Evolutionary conservation across 2,113 vertebrate genomes (phyloP), one percentile per base, ranked within the genome.

Genomic region (Poeciliopsis prolifica): DNA sequence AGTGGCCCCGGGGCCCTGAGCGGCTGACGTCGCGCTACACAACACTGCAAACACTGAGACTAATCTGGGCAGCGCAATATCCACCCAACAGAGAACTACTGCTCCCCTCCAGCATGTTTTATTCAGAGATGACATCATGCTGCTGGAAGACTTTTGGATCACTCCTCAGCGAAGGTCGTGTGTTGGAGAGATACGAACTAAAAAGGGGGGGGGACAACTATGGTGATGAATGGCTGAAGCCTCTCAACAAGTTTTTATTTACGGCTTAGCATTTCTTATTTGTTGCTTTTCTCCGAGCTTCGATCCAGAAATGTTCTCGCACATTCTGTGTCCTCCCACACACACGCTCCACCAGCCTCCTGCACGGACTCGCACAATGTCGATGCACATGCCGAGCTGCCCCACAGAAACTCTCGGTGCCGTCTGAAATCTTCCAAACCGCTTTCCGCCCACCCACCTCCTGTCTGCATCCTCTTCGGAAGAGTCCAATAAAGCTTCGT

Each of bases 391-490:
- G 80, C 84, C 80, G 65, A 60, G 70, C 72, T 82, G 78, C 84
- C 79, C 78, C 75, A 70, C 78, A 65, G 74, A 86, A 93, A 86
- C 65, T 88, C 77, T 91, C 83, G 14, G 86, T 88, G 88, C 86
- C 86, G 72, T 78, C 84, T 87, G 79, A 84, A 87, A 84, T 78
- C 88, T 91, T 89, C 86, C 85, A 90, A 90, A 91, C 86, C 88
- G 84, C 81, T 88, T 91, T 75, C 90, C 91, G 87, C 92, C 92
- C 89, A 88, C 91, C 91, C 92, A 91, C 85, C 93, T 92, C 84
- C 92, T 94, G 88, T 92, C 89, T 89, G 66, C 29, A 73, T 82
- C 80, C 81, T 61, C 73, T 0, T 79, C 79, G 70, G 65, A 75
- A 58, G 40, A 31, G 58, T 77, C 63, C 54, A 37, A n/a, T 68